These are phyloP conservation scores for Apamea epomidion DNA, from an alignment of 2,888 invertebrate species.

Conservation along the genomic window DNA sequence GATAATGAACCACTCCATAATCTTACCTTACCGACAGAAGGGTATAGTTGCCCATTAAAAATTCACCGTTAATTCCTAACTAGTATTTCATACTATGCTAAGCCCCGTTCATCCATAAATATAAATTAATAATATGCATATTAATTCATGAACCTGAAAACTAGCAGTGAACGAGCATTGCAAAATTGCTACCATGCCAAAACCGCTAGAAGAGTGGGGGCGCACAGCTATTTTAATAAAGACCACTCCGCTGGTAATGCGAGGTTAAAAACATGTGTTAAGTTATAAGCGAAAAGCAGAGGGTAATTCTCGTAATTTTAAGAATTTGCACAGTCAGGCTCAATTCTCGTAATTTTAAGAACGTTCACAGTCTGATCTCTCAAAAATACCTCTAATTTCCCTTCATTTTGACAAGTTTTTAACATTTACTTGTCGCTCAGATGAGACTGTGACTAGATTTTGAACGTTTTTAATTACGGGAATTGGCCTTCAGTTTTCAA, in stretches of 20 bases:
- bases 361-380: neutral
- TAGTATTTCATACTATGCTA: slow-evolving; percentile 7
- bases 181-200: slow-evolving; percentile 50
- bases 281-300: slow-evolving; percentile 24
- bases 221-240: slow-evolving; percentile 64
- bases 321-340: neutral
- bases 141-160: slow-evolving; percentile 35
- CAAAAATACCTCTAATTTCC: too few species aligned
- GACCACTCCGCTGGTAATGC: slow-evolving; percentile 60
- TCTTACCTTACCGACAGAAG: neutral
- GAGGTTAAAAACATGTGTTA: slow-evolving; percentile 54
- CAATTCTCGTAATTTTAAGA: neutral
- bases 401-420: too few species aligned
- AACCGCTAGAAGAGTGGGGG: slow-evolving; percentile 37
- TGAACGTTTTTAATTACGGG: too few species aligned
- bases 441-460: neutral
- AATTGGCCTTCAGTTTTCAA: too few species aligned
- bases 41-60: neutral
- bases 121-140: slow-evolving; percentile 22
- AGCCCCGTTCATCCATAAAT: neutral
- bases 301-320: neutral
- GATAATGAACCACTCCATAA: neutral
- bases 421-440: neutral
- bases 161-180: slow-evolving; percentile 8
- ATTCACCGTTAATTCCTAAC: neutral